Percentiles rank a stretch among this genome's conserved stretches.
phyloP scores from a whole-genome alignment of 2,888 invertebrate genomes.

The Cinara cedri region DNA sequence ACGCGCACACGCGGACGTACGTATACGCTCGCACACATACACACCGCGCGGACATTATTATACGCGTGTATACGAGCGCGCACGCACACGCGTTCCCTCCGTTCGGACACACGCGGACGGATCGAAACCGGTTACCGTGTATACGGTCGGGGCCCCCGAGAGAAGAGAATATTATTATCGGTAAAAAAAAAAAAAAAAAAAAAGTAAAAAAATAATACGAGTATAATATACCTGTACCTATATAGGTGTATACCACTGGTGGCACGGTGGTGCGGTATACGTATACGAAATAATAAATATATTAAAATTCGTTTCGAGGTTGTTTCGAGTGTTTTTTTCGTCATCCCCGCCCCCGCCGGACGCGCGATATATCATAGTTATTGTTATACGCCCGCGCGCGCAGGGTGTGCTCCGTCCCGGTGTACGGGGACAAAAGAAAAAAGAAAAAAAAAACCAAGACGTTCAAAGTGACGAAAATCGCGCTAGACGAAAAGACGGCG shows the following conservation, averaged over 20 bases:
- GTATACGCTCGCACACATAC: neutral
- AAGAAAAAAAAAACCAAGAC: no score
- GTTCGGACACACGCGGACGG: constrained; percentile 45
- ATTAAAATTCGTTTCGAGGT: constrained; percentile 40
- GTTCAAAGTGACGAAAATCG: constrained; percentile 15
- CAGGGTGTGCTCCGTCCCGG: neutral
- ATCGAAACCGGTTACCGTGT: constrained; percentile 55
- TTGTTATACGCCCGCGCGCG: no score
- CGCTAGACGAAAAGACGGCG: neutral
- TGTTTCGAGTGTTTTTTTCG: constrained; percentile 20
- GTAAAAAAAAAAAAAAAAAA: constrained; percentile 34
- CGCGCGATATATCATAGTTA: neutral
- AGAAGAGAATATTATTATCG: constrained; percentile 51
- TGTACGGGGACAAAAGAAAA: neutral
- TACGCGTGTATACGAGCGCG: neutral
- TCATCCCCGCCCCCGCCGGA: neutral
- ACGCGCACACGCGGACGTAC: neutral
- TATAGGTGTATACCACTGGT: neutral
- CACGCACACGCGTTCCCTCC: constrained; percentile 21
- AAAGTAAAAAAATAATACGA: no score
- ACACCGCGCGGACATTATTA: no score
- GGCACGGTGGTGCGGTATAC: no score
- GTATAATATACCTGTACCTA: neutral
- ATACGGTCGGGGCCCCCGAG: constrained; percentile 51
- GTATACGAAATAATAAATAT: constrained; percentile 16